Percentiles rank a stretch among this genome's conserved stretches.
Conservation (phyloP, 2,888 invertebrate genomes). For the Apamea monoglypha region DNA sequence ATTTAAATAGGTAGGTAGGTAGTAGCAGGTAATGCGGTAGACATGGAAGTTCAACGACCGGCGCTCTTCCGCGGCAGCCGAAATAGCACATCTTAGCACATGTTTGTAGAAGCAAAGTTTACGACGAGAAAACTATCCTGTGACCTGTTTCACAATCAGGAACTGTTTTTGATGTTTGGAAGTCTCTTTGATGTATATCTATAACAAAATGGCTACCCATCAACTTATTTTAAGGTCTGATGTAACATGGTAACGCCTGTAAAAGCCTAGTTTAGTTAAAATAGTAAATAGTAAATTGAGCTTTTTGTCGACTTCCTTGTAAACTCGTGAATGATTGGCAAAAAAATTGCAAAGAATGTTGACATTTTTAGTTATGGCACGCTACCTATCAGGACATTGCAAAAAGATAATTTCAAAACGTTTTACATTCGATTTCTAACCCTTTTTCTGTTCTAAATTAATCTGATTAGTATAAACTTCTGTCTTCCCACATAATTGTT, state of each 20-base stretch:
- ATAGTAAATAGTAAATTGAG: neutral
- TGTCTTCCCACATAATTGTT: neutral
- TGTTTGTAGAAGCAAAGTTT: constrained; percentile 62
- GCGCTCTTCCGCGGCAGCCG: constrained; percentile 78
- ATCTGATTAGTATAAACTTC: neutral
- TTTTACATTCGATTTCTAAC: neutral
- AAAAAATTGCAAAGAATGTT: constrained; percentile 10
- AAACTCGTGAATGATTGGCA: neutral
- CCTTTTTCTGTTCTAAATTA: neutral
- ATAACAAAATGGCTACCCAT: neutral
- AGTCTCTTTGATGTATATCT: constrained; percentile 49
- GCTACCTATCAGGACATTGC: neutral
- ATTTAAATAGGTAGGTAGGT: constrained; percentile 73
- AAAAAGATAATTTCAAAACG: neutral
- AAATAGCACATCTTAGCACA: constrained; percentile 76
- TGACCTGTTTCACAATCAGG: constrained; percentile 44
- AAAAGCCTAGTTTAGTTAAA: neutral
- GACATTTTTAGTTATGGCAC: neutral
- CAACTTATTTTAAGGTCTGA: neutral
- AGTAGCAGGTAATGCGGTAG: constrained; percentile 70
- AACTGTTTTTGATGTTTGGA: constrained; percentile 36
- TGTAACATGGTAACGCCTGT: neutral
- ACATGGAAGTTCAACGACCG: constrained; percentile 77
- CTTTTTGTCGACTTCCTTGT: neutral
- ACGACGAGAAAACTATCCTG: constrained; percentile 55